Base-by-base conservation (phyloP, 2,888 invertebrate species). In the Tenthredo mesomela region DNA sequence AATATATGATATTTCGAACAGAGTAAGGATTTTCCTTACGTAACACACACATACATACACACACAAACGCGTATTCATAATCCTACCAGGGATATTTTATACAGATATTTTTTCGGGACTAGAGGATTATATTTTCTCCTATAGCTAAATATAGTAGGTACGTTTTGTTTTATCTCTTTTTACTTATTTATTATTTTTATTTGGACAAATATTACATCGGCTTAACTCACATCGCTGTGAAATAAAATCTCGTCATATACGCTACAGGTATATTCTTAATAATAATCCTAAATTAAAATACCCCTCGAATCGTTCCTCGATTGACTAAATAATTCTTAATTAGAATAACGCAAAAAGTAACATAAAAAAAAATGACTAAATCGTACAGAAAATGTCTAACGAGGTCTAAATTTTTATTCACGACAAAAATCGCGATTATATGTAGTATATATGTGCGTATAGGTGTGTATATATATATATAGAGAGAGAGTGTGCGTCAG, bases 401-500 rank as follows among this genome's bases (percentile, higher is more conserved):
- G 40, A 21, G 40, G 3, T 40, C 40, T 21, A 3, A 43, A 43
- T 43, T 10, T 43, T 40, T n/a, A 15, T 73, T 21, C 10, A n/a
- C 40, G 43, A 73, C 9, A 73, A 9, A 12, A 43, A 40, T n/a
- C 40, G 21, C 61, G 61, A 25, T 61, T 7, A 50, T n/a, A 33
- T 9, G 7, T 6, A 5, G 61, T 12, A 25, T 7, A 50, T n/a
- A 33, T 9, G 7, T 6, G 10, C 15, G 25, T 5, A 61, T 15
- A 18, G 77, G 40, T 4, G 2, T 29, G 2, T 2, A 1, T 29
- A 29, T 29, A 29, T 29, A 2, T 29, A 29, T 29, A 29, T 29
- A 2, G 10, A 29, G 21, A 29, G 21, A 58, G 58, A 40, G 61
- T 58, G 80, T 80, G 80, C 61, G 80, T 80, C 80, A 80, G 80